Evolutionary conservation across 2,113 vertebrate species (phyloP).

Genomic region (Ramphastos sulfuratus): DNA sequence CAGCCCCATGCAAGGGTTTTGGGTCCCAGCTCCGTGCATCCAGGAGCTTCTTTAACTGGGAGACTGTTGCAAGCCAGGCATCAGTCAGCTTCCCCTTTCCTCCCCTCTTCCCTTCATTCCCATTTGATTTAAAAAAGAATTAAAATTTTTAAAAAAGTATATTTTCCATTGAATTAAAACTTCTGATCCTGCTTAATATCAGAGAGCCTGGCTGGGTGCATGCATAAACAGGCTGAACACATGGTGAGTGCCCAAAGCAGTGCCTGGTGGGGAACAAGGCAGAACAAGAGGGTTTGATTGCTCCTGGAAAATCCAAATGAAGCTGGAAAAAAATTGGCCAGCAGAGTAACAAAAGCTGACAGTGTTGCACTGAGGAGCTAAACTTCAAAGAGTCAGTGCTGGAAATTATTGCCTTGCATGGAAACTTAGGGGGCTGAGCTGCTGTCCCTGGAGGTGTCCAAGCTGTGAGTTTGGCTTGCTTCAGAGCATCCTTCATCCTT

Average conservation of each 20-base stretch:
- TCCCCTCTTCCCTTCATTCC: no score
- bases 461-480: neutral
- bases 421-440: neutral
- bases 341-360: neutral
- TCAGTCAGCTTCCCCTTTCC: neutral
- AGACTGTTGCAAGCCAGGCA: neutral
- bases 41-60: neutral
- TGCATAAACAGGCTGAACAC: neutral
- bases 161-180: constrained; percentile 14
- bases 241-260: neutral
- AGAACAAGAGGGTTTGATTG: neutral
- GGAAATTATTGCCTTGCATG: neutral
- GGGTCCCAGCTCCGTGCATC: no score
- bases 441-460: neutral
- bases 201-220: neutral
- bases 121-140: no score
- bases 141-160: neutral
- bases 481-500: neutral
- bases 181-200: neutral
- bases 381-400: rapidly evolving
- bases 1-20: no score
- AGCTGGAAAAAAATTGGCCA: neutral
- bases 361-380: neutral
- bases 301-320: neutral
- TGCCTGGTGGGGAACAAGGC: neutral